These are phyloP conservation scores for Eumaeus atala DNA, from an alignment of 1,140 invertebrate genomes.

Conservation along the genomic window DNA sequence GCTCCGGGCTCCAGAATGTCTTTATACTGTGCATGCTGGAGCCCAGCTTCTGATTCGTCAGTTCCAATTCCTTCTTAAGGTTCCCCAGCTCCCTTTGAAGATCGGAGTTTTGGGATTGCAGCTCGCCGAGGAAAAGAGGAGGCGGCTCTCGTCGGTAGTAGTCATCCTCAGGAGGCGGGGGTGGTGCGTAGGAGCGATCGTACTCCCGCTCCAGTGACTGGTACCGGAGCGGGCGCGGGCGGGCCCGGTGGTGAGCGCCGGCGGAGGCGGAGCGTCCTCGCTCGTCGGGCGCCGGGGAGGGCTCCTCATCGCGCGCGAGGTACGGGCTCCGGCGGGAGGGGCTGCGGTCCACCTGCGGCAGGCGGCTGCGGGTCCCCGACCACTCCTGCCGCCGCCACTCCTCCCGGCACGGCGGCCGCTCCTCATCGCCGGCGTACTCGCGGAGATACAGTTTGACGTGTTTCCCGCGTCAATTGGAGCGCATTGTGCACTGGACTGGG, in stretches of 20 bases:
- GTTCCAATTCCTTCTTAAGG: conserved; percentile 96
- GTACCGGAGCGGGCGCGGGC: conserved; percentile 57
- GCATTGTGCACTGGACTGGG: conserved; percentile 61
- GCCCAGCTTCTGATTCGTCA: conserved; percentile 97
- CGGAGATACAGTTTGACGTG: conserved; percentile 69
- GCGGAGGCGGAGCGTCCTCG: conserved; percentile 71
- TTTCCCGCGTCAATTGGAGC: conserved; percentile 60
- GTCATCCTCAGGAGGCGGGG: conserved; percentile 60
- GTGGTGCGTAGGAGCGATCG: conserved; percentile 61
- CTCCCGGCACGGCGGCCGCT: conserved; percentile 66
- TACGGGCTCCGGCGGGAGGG: conserved; percentile 83
- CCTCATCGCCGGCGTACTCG: conserved; percentile 63
- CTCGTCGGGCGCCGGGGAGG: conserved; percentile 80
- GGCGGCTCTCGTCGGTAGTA: conserved; percentile 60
- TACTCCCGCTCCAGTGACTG: conserved; percentile 64
- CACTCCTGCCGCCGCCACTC: conserved; percentile 64
- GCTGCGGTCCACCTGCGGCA: conserved; percentile 89
- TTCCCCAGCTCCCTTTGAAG: conserved; percentile 96
- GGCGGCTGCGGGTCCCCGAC: conserved; percentile 65
- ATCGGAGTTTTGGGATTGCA: conserved; percentile 96
- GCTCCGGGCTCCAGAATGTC: conserved; percentile 99
- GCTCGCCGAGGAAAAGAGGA: conserved; percentile 87
- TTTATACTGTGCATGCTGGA: conserved; percentile 99
- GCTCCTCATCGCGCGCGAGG: conserved; percentile 80
- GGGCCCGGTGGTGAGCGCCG: conserved; percentile 59